These are phyloP conservation scores for Drosophila pseudoobscura DNA, from an alignment of 1,140 invertebrate species.

Conservation along the genomic window DNA sequence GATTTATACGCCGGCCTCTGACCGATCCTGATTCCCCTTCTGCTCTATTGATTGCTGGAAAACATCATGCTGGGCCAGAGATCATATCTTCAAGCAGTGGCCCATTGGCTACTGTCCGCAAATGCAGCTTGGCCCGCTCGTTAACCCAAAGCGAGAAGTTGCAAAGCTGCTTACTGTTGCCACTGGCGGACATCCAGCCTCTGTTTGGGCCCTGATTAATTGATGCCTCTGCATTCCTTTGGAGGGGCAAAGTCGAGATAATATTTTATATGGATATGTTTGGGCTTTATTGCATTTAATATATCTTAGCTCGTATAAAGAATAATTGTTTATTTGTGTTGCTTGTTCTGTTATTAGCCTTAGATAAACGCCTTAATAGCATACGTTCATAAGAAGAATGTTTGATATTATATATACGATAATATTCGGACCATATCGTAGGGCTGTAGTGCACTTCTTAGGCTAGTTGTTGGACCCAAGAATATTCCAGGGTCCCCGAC, in stretches of 20 bases:
- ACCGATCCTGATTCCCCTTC: conserved; percentile 34
- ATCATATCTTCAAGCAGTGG: conserved; percentile 8
- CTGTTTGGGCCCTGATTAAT: conserved; percentile 58
- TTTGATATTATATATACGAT: conserved; percentile 1
- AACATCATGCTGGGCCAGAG: conserved; percentile 9
- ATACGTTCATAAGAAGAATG: conserved; percentile 17
- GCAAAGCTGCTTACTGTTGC: conserved; percentile 39
- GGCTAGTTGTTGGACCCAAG: conserved; percentile 37
- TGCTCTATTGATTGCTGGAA: conserved; percentile 18
- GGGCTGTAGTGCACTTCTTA: conserved; percentile 43
- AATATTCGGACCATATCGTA: conserved; percentile 20
- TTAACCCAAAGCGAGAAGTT: conserved; percentile 49
- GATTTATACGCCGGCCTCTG: conserved; percentile 58
- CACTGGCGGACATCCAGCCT: not conserved
- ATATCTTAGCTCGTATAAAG: conserved; percentile 65
- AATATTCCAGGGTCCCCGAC: conserved; percentile 18
- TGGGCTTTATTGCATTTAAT: conserved; percentile 67
- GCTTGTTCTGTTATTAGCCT: conserved; percentile 32
- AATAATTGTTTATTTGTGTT: conserved; percentile 49
- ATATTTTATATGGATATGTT: conserved; percentile 57
- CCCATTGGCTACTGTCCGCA: conserved; percentile 31
- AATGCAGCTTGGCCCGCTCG: conserved; percentile 50
- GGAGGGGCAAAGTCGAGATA: conserved; percentile 13
- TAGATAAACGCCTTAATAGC: conserved; percentile 30
- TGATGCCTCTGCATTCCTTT: conserved; percentile 24